Percentiles rank a stretch among this genome's conserved stretches.
These are phyloP conservation scores for Anadara kagoshimensis DNA, from an alignment of 1,140 invertebrate genomes.

Conservation along the genomic window DNA sequence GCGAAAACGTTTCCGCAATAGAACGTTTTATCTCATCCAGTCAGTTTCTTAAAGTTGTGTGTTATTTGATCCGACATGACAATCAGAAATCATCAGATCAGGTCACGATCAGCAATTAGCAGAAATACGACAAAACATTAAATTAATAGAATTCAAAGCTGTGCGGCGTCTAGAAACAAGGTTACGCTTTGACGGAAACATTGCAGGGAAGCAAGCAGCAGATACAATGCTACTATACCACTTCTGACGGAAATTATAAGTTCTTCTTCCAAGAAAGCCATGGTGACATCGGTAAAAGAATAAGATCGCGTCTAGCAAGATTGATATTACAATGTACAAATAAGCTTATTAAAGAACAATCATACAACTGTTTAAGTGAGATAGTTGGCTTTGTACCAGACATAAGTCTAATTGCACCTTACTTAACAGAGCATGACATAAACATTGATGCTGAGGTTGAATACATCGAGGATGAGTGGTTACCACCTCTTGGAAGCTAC, in stretches of 20 bases:
- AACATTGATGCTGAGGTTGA: slow-evolving; percentile 3
- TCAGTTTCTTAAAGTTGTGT: slow-evolving; percentile 3
- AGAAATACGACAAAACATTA: not conserved
- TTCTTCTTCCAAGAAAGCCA: too few species aligned
- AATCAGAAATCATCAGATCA: not conserved
- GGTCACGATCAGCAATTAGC: not conserved
- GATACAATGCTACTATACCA: too few species aligned
- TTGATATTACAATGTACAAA: too few species aligned
- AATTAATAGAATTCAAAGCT: not conserved
- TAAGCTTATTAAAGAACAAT: not conserved
- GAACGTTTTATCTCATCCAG: not conserved
- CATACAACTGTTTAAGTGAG: not conserved
- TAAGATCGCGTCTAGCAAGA: too few species aligned
- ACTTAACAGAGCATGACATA: not conserved
- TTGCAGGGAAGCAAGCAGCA: too few species aligned
- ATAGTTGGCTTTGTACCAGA: not conserved
- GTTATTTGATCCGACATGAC: not conserved
- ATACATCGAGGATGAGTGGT: not conserved
- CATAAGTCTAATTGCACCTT: not conserved
- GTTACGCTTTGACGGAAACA: too few species aligned
- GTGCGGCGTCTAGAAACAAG: not conserved
- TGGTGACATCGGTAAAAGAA: too few species aligned
- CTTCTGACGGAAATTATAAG: too few species aligned
- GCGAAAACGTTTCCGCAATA: not conserved
- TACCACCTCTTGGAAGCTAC: slow-evolving; percentile 1